Evolutionary conservation across 2,888 invertebrate genomes (phyloP).

Genomic region (Xestia c-nigrum): DNA sequence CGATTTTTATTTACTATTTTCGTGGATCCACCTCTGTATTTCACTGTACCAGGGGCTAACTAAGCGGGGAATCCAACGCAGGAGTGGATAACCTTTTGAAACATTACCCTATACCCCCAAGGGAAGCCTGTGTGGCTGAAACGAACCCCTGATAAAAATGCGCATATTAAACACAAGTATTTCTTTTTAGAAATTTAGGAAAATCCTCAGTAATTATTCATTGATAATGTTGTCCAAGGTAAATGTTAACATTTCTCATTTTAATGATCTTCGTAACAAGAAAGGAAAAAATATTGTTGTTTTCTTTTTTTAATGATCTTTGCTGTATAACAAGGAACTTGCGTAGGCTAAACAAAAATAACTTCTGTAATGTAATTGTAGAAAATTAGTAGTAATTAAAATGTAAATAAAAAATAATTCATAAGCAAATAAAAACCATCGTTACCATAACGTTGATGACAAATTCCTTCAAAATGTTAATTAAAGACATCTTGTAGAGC

Average conservation of each 20-base stretch:
- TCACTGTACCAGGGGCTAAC: slow-evolving; percentile 66
- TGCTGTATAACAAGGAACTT: slow-evolving; percentile 4
- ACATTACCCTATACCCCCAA: slow-evolving; percentile 64
- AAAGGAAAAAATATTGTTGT: neutral
- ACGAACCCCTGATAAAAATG: slow-evolving; percentile 56
- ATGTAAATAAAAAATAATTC: slow-evolving; percentile 15
- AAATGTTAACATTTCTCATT: slow-evolving; percentile 26
- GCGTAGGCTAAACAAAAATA: neutral
- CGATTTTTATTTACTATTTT: neutral
- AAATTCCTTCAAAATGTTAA: slow-evolving; percentile 14
- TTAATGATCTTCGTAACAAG: slow-evolving; percentile 19
- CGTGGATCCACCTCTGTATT: slow-evolving; percentile 46
- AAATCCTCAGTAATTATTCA: slow-evolving; percentile 17
- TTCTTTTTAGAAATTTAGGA: slow-evolving; percentile 7
- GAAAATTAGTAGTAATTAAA: neutral
- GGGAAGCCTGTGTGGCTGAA: slow-evolving; percentile 71
- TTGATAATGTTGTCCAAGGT: slow-evolving; percentile 1
- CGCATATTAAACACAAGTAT: slow-evolving; percentile 24
- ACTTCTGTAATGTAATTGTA: neutral
- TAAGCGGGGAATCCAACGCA: slow-evolving; percentile 71
- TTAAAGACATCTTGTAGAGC: slow-evolving; percentile 22
- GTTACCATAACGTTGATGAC: slow-evolving; percentile 2
- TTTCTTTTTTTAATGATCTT: slow-evolving; percentile 5
- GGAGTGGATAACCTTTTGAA: slow-evolving; percentile 80
- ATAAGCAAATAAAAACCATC: slow-evolving; percentile 6